Evolutionary conservation across 2,113 vertebrate species (phyloP), one percentile per base, ranked within the genome.

Genomic region (Nettapus auritus): DNA sequence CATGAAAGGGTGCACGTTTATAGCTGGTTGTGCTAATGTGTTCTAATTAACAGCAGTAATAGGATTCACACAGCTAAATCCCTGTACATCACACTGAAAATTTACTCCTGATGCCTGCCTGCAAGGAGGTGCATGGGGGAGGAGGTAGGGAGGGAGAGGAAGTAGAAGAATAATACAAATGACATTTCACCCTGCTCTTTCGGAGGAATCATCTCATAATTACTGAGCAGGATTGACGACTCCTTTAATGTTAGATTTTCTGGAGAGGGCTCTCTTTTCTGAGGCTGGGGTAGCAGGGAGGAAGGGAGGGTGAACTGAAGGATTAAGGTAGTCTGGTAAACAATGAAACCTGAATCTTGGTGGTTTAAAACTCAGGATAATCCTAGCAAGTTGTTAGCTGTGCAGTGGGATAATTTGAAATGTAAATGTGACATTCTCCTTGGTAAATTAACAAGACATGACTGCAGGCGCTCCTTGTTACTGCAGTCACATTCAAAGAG

Each of bases 391-490:
- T 89, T 92, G 78, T 84, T 90, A 97, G 95, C 93, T 93, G 93
- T 97, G 89, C 93, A 93, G 75, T 79, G 70, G 93, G 93, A 93
- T 98, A 98, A 98, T 98, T 98, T 98, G 97, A 98, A 98, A 98
- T 98, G 97, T 98, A 98, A 98, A 96, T 97, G 98, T 98, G 98
- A 97, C 97, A 98, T 98, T 98, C 95, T 97, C 81, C 94, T 97
- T 20, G 31, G 95, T 81, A 98, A 98, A 98, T 98, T 98, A 98
- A 97, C 96, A 97, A 97, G 96, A 97, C 96, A 96, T 97, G 97
- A 96, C 97, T 96, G 92, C 83, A 97, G 96, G 97, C 95, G 97
- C 94, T 98, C 94, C 95, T 98, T 96, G 92, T 96, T 94, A 75
- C 94, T 91, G 92, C 88, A 96, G 81, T 94, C 97, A 96, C 93